Evolutionary conservation across 2,113 vertebrate genomes (phyloP), one percentile per base, ranked within the genome.

Genomic region (Mustela lutreola): DNA sequence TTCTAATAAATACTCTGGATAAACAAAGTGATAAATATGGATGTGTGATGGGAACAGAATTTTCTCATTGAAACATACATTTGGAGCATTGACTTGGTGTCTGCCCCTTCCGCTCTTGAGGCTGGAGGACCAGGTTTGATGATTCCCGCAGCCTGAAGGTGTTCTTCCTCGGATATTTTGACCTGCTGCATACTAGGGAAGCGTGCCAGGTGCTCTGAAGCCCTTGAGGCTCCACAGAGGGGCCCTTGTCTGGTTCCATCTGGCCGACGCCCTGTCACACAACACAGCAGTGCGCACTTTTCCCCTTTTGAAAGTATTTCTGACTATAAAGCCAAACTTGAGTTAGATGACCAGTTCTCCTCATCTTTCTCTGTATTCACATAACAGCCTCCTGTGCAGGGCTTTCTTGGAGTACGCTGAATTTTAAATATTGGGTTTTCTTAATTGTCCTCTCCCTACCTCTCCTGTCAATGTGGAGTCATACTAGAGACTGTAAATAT

Each of bases 221-320:
- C 4, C 7, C 50, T 75, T 63, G 39, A 31, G 45, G 31, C 58
- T 88, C 36, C 19, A 11, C 14, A 26, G 11, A 91, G 58, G n/a
- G 31, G 33, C 24, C 36, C 89, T 88, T 21, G 5, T 60, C 82
- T 26, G 1, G 48, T 81, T 48, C 63, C 39, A 56, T 58, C 78
- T 79, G 50, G 42, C 62, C 26, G 5, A n/a, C n/a, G 78, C 95
- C 63, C 79, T 58, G 50, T 90, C 93, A 87, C 93, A 87, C 63
- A n/a, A 28, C 28, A 65, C 84, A 78, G 31, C 65, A 62, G 50
- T 65, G 7, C 4, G 1, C 50, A 24, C n/a, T 73, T 89, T 67
- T 24, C 58, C 76, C 22, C 78, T 93, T 81, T 93, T 48, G 56
- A 80, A 97, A 82, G 56, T 82, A 89, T 97, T 91, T 96, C 82